These are phyloP conservation scores for Sebastes cheni DNA, from an alignment of 2,797 vertebrate species.

Conservation along the genomic window DNA sequence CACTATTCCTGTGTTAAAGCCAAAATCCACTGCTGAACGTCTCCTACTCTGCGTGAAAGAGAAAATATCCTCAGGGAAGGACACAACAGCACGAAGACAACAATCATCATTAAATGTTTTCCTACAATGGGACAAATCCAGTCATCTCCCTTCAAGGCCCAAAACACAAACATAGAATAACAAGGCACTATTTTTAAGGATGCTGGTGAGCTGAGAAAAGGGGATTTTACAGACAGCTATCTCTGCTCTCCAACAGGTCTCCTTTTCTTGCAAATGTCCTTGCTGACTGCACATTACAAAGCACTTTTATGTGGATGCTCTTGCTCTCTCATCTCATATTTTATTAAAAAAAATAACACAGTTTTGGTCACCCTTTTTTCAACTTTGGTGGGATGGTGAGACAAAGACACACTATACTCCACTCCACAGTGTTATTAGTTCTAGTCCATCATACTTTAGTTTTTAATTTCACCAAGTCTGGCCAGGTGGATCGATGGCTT, in stretches of 20 bases:
- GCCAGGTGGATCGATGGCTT: neutral
- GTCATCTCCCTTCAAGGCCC: neutral
- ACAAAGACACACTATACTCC: neutral
- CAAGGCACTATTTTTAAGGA: neutral
- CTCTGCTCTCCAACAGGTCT: neutral
- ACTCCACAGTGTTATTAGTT: neutral
- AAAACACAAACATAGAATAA: neutral
- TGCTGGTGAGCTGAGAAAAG: neutral
- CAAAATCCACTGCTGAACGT: neutral
- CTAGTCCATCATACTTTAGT: neutral
- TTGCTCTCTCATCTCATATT: neutral
- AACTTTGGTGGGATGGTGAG: neutral
- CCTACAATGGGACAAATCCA: neutral
- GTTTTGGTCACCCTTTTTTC: neutral
- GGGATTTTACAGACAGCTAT: neutral
- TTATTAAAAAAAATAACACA: neutral
- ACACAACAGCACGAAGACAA: neutral
- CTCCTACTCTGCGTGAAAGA: neutral
- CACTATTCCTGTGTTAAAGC: neutral
- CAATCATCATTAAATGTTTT: neutral
- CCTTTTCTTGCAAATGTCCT: neutral
- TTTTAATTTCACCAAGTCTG: conserved; percentile 7
- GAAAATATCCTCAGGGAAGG: neutral
- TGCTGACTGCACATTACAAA: neutral
- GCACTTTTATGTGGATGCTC: neutral